phyloP scores from a whole-genome alignment of 2,888 invertebrate genomes.

The Synanthedon vespiformis region DNA sequence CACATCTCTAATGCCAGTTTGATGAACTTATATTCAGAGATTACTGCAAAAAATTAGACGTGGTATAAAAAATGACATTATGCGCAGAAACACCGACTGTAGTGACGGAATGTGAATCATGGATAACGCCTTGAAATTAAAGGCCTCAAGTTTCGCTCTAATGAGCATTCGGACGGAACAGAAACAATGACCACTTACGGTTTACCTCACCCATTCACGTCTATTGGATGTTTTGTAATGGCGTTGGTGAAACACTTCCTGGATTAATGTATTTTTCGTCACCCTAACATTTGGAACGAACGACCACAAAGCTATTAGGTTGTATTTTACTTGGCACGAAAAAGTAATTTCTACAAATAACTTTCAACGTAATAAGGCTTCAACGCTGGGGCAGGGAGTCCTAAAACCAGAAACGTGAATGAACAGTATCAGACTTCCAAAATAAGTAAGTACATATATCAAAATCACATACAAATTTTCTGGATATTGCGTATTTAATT shows the following conservation, averaged over 20 bases:
- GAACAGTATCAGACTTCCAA: no score
- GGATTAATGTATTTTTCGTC: neutral
- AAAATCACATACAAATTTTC: no score
- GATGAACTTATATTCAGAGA: neutral
- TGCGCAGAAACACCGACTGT: conserved; percentile 2
- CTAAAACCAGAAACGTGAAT: no score
- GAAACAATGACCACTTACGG: conserved; percentile 48
- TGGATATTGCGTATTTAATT: no score
- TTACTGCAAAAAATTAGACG: neutral
- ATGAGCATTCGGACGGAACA: conserved; percentile 37
- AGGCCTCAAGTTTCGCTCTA: conserved; percentile 43
- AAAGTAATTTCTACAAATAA: no score
- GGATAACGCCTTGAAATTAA: conserved; percentile 16
- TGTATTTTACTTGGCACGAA: no score
- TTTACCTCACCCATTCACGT: conserved; percentile 28
- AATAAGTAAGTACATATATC: no score
- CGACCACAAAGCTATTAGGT: no score
- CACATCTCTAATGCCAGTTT: no score
- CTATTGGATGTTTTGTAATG: neutral
- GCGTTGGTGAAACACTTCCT: neutral
- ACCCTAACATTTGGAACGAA: no score
- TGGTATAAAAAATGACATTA: neutral
- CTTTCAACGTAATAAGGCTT: no score
- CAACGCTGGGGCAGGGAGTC: no score
- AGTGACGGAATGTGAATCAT: conserved; percentile 25